Percentiles rank a stretch among this genome's conserved stretches.
These are phyloP conservation scores for Enteromius radiatus DNA, from an alignment of 2,797 vertebrate genomes.

Conservation along the genomic window DNA sequence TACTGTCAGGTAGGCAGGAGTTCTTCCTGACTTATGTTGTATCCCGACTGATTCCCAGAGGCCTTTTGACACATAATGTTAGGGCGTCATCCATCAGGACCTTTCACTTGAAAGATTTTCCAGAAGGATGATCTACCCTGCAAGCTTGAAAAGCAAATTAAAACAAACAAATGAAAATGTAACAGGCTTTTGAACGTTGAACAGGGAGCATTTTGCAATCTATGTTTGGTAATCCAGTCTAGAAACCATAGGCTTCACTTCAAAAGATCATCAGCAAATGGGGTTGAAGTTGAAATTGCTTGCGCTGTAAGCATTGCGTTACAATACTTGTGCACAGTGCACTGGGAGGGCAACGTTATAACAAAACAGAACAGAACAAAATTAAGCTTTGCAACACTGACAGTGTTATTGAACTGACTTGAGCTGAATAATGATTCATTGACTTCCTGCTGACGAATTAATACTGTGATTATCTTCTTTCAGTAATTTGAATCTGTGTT, in stretches of 20 bases:
- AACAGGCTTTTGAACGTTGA: not conserved
- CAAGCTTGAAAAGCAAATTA: not conserved
- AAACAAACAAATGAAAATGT: not conserved
- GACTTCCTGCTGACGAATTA: not conserved
- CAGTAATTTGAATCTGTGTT: not conserved
- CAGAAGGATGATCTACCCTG: not conserved
- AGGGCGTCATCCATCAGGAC: not conserved
- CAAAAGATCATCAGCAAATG: not conserved
- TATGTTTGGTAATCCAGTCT: not conserved
- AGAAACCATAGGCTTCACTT: not conserved
- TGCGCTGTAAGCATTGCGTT: not conserved
- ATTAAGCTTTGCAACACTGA: not conserved
- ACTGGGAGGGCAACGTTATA: not conserved
- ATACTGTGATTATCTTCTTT: not conserved
- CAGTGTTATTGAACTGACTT: not conserved
- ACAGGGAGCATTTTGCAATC: not conserved
- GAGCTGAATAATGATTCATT: not conserved
- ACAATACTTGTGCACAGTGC: not conserved
- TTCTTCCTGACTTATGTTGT: not conserved
- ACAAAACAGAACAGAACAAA: not conserved
- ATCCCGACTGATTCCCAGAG: not conserved
- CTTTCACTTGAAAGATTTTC: not conserved
- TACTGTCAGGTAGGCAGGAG: slow-evolving; percentile 82
- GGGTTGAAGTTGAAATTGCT: not conserved
- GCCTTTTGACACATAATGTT: not conserved